A percentile compares a stretch with the other conserved stretches of the same genome.
phyloP scores from a whole-genome alignment of 2,888 invertebrate genomes.

The Seira ritae region DNA sequence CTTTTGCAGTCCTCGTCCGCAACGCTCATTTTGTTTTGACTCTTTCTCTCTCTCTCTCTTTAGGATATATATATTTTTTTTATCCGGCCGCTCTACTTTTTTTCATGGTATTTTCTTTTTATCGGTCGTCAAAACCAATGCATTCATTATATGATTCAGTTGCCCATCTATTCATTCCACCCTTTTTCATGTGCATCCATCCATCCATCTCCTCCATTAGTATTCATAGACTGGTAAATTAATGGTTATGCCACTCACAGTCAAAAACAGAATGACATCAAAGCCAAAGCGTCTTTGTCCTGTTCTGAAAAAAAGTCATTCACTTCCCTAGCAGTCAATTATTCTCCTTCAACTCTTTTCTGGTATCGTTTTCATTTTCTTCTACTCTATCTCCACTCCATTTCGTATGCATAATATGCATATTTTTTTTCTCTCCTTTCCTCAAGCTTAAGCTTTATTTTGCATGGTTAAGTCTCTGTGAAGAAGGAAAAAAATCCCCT shows the following conservation, averaged over 20 bases:
- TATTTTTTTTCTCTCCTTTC: conserved; percentile 29
- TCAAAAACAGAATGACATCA: conserved; percentile 66
- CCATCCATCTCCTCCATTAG: conserved; percentile 64
- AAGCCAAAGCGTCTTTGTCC: conserved; percentile 65
- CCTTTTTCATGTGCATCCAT: conserved; percentile 63
- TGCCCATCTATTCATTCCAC: conserved; percentile 64
- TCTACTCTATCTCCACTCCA: conserved; percentile 21
- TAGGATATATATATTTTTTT: conserved; percentile 26
- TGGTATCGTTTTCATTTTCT: conserved; percentile 63
- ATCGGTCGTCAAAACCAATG: conserved; percentile 57
- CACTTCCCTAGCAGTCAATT: conserved; percentile 65
- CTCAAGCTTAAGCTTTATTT: conserved; percentile 5
- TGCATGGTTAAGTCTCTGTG: conserved; percentile 14
- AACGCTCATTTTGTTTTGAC: conserved; percentile 14
- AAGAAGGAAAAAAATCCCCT: no score
- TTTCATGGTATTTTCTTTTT: conserved; percentile 23
- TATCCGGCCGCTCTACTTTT: conserved; percentile 3
- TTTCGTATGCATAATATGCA: conserved; percentile 53
- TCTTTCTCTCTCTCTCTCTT: conserved; percentile 39
- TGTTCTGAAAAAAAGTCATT: conserved; percentile 64
- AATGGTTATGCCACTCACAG: conserved; percentile 67
- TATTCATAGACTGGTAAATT: conserved; percentile 66
- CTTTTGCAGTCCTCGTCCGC: no score
- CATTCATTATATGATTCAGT: conserved; percentile 55
- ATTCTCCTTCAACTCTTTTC: conserved; percentile 66